These are phyloP conservation scores for Sphaeridia pumilis DNA, from an alignment of 2,888 invertebrate genomes.

Conservation along the genomic window DNA sequence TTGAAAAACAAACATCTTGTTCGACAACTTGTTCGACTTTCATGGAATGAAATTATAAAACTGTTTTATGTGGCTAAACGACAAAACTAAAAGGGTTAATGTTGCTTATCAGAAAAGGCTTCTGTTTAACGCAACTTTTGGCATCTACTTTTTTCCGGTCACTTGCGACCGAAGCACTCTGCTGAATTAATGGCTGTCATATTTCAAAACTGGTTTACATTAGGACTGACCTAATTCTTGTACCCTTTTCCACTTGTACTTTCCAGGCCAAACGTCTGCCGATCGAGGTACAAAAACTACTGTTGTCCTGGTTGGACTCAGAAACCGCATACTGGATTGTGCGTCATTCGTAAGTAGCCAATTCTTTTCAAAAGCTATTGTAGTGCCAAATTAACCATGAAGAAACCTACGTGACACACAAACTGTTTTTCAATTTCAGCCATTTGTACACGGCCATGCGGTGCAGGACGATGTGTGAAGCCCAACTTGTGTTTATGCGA, in stretches of 20 bases:
- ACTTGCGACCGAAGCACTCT: background rate
- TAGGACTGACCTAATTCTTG: too few species aligned
- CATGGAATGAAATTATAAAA: too few species aligned
- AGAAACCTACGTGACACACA: background rate
- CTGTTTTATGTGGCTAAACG: too few species aligned
- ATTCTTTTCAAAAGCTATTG: background rate
- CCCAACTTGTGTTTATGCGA: slow-evolving; percentile 72
- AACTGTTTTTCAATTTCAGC: slow-evolving; percentile 44
- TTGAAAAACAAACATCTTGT: too few species aligned
- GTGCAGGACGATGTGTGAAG: slow-evolving; percentile 61
- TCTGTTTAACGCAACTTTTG: too few species aligned
- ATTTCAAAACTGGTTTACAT: background rate
- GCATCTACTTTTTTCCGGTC: background rate
- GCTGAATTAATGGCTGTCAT: background rate
- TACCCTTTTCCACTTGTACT: slow-evolving; percentile 1
- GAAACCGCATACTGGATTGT: slow-evolving; percentile 57
- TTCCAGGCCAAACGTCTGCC: slow-evolving; percentile 70
- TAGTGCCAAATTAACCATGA: background rate
- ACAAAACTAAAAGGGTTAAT: too few species aligned
- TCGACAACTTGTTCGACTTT: too few species aligned
- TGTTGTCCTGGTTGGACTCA: slow-evolving; percentile 79
- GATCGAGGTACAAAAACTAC: slow-evolving; percentile 57
- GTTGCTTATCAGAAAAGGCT: too few species aligned
- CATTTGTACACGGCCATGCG: slow-evolving; percentile 59
- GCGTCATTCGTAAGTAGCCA: slow-evolving; percentile 65